Evolutionary conservation across 2,797 vertebrate genomes (phyloP).

Genomic region (Corythornis leucogaster): DNA sequence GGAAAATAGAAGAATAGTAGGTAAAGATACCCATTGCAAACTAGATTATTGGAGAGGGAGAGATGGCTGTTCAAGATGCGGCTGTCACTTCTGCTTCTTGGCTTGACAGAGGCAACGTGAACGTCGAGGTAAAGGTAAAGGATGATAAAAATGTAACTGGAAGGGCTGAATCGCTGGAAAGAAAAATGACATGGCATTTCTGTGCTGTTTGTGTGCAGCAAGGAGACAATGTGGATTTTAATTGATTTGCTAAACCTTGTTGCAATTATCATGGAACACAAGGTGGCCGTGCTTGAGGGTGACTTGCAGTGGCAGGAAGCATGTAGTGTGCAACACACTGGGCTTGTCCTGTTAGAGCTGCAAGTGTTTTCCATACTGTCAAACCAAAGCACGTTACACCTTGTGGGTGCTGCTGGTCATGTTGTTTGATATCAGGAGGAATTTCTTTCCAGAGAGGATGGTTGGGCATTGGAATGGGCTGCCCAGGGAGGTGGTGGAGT

Average conservation of each 20-base stretch:
- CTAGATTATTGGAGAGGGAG: constrained; percentile 57
- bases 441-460: too few relatives aligned
- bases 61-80: constrained; percentile 54
- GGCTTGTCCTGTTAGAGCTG: neutral
- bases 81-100: constrained; percentile 20
- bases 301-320: neutral
- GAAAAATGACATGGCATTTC: neutral
- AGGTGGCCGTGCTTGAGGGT: neutral
- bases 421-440: too few relatives aligned
- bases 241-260: constrained; percentile 23
- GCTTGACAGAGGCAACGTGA: neutral
- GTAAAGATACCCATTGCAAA: constrained; percentile 68
- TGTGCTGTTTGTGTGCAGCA: neutral
- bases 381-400: neutral
- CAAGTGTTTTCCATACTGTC: neutral
- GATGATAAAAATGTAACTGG: constrained; percentile 26
- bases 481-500: too few relatives aligned
- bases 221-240: constrained; percentile 21
- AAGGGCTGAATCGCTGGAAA: neutral
- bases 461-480: too few relatives aligned
- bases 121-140: neutral
- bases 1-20: constrained; percentile 82
- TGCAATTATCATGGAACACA: constrained; percentile 10
- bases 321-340: neutral
- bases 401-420: neutral